Evolutionary conservation across 2,113 vertebrate species (phyloP), one percentile per base, ranked within the genome.

Genomic region (Clarias magur): DNA sequence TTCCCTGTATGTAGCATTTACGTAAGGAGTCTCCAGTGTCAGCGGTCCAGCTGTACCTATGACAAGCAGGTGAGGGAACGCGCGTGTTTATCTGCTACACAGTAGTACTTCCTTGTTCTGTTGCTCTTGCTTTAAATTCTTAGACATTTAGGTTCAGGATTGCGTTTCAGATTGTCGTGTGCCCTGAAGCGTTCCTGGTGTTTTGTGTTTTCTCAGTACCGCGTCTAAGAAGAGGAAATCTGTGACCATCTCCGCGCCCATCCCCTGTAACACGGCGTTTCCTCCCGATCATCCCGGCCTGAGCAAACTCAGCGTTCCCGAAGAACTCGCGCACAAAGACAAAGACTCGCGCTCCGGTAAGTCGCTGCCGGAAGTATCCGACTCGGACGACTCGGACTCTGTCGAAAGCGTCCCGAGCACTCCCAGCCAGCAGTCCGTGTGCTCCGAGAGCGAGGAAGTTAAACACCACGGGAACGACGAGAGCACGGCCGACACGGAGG

Each of bases 171-270:
- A 54, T 17, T 56, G 38, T 10, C 21, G 15, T 34, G 17, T 54
- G 19, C 4, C 34, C 75, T 78, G 21, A 78, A 16, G 9, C 0
- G 48, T 42, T 48, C n/a, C 12, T 13, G 17, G 19, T 60, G 67
- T 42, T 54, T 83, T 21, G 80, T 72, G 38, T 0, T 19, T 56
- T 34, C 23, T 21, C 88, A 96, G 95, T 89, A 75, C 88, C 53
- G 94, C 94, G 57, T 91, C 94, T 3, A 95, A 94, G 91, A 96
- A 96, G 76, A 95, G 95, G 54, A 95, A 94, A 81, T 99, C 98
- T 0, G 82, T 99, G 90, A 92, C 96, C 59, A 99, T 99, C 93
- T 99, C 98, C 5, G 93, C 96, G 0, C 98, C 98, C 0, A 95
- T 99, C 80, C 96, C 94, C 23, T 95, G 93, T 70, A 95, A 96